phyloP scores from a whole-genome alignment of 2,113 vertebrate species.

The Zingel zingel region DNA sequence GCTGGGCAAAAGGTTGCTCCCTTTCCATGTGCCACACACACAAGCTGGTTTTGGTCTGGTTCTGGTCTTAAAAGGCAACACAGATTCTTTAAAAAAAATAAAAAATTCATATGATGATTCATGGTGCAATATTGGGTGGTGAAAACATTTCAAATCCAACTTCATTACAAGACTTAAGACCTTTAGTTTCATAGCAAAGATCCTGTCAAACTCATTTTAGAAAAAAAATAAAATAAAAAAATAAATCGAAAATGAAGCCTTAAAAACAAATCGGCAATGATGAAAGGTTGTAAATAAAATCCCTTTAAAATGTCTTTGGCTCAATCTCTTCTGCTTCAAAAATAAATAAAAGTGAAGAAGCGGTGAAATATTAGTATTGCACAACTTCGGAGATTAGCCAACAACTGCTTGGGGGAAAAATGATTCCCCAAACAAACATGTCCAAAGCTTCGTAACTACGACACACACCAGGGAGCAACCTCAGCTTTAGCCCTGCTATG shows the following conservation, averaged over 20 bases:
- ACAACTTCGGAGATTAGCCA: conserved; percentile 76
- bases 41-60: neutral
- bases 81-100: neutral
- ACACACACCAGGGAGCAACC: conserved; percentile 75
- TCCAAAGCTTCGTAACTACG: conserved; percentile 16
- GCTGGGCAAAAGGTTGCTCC: conserved; percentile 81
- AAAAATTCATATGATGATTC: neutral
- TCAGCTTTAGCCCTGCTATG: conserved; percentile 65
- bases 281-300: conserved; percentile 25
- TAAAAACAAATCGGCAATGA: conserved; percentile 3
- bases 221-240: neutral
- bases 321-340: conserved; percentile 65
- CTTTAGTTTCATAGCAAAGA: neutral
- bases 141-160: neutral
- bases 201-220: conserved; percentile 9
- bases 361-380: conserved; percentile 75
- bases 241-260: neutral
- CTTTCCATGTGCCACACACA: conserved; percentile 38
- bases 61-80: conserved; percentile 27
- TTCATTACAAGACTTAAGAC: conserved; percentile 4
- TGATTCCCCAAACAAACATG: neutral
- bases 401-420: conserved; percentile 33
- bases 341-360: conserved; percentile 66
- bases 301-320: conserved; percentile 73
- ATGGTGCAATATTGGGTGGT: neutral